phyloP scores from a whole-genome alignment of 35 echinoderm and acorn worm species.

The Chiridota heheva region DNA sequence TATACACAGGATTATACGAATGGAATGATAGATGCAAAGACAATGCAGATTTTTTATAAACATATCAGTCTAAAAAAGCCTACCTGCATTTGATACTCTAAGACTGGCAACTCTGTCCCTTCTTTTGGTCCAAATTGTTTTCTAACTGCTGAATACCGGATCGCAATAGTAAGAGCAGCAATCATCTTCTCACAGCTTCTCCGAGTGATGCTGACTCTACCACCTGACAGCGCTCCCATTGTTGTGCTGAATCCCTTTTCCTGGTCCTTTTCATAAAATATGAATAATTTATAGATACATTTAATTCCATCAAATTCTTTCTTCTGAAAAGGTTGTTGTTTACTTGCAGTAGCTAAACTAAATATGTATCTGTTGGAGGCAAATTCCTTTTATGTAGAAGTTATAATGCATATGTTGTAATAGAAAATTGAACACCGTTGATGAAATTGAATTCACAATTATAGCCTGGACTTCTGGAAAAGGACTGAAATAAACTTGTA shows the following conservation, averaged over 20 bases:
- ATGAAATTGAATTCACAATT: too few relatives aligned
- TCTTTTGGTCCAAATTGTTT: slow-evolving; percentile 91
- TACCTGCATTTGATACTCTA: slow-evolving; percentile 98
- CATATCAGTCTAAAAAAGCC: not conserved
- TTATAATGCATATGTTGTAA: too few relatives aligned
- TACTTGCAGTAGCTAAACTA: too few relatives aligned
- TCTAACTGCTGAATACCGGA: slow-evolving; percentile 76
- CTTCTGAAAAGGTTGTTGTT: too few relatives aligned
- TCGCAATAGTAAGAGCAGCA: slow-evolving; percentile 62
- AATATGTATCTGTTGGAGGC: too few relatives aligned
- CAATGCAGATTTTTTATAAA: not conserved
- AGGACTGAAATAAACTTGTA: too few relatives aligned
- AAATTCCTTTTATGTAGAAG: too few relatives aligned
- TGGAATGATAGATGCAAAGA: not conserved
- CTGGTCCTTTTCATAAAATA: slow-evolving; percentile 67
- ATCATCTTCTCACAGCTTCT: slow-evolving; percentile 66
- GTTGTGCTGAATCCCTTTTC: slow-evolving; percentile 87
- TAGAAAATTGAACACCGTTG: too few relatives aligned
- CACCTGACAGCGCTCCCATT: slow-evolving; percentile 84
- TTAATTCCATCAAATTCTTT: too few relatives aligned
- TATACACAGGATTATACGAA: not conserved
- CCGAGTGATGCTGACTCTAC: slow-evolving; percentile 78
- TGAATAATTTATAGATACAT: too few relatives aligned
- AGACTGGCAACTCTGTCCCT: slow-evolving; percentile 71
- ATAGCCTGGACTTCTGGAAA: too few relatives aligned